Conservation (phyloP, 2,113 vertebrate genomes). For the Ascaphus truei region DNA sequence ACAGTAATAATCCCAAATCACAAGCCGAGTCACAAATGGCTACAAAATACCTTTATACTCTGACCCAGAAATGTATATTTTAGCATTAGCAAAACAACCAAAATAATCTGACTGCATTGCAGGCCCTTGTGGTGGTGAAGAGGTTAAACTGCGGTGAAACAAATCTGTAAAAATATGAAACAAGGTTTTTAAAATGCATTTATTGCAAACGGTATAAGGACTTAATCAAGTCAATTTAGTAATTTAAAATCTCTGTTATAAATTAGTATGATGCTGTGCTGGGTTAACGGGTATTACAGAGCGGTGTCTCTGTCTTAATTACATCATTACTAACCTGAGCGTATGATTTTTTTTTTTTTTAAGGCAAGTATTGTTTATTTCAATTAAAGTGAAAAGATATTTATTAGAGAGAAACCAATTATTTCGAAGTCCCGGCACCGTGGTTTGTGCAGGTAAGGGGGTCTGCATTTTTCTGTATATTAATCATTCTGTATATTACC, state of each 20-base stretch:
- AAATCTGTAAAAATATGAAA: too few species aligned
- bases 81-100: too few species aligned
- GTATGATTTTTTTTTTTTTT: slow-evolving; percentile 33
- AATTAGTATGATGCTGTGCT: slow-evolving; percentile 32
- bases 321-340: slow-evolving; percentile 25
- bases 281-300: slow-evolving; percentile 31
- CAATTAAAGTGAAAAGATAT: slow-evolving; percentile 21
- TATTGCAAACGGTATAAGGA: slow-evolving; percentile 1
- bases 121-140: too few species aligned
- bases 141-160: too few species aligned
- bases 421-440: too few species aligned
- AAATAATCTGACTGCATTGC: too few species aligned
- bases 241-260: slow-evolving; percentile 31
- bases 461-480: not conserved
- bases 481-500: too few species aligned
- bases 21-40: too few species aligned
- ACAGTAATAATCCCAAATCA: too few species aligned
- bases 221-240: slow-evolving; percentile 25
- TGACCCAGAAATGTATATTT: too few species aligned
- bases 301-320: slow-evolving; percentile 34
- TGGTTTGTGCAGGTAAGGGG: too few species aligned
- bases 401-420: slow-evolving; percentile 17
- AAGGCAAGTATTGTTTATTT: slow-evolving; percentile 34
- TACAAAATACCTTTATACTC: too few species aligned
- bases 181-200: not conserved